These are phyloP conservation scores for Acleris cristana DNA, from an alignment of 2,888 invertebrate genomes.

Conservation along the genomic window DNA sequence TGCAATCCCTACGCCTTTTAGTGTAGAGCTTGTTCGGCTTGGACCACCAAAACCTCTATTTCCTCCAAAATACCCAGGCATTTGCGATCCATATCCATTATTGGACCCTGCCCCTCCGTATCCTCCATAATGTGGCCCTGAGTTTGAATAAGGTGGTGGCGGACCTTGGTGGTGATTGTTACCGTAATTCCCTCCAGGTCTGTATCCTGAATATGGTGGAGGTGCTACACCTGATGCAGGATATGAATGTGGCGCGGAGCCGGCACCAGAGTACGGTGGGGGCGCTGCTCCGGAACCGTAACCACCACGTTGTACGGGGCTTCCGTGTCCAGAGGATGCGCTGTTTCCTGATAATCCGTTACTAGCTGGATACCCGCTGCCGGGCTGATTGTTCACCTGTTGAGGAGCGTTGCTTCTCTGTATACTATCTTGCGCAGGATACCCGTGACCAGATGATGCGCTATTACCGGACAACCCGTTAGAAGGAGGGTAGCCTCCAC, in stretches of 20 bases:
- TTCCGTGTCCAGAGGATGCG: constrained; percentile 45
- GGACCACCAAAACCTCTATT: constrained; percentile 64
- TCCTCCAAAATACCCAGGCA: constrained; percentile 74
- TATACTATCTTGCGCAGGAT: constrained; percentile 67
- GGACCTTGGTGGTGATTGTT: constrained; percentile 66
- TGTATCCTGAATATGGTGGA: constrained; percentile 48
- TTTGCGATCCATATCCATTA: constrained; percentile 61
- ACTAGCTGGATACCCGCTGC: constrained; percentile 53
- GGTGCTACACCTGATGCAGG: constrained; percentile 33
- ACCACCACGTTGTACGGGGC: constrained; percentile 41
- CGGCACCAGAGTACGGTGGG: constrained; percentile 37
- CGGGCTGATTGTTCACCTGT: constrained; percentile 24
- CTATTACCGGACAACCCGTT: constrained; percentile 67
- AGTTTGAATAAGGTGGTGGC: constrained; percentile 64
- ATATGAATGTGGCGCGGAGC: constrained; percentile 18
- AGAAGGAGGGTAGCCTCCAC: constrained; percentile 60
- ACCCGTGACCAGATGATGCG: constrained; percentile 57
- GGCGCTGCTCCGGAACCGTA: constrained; percentile 41
- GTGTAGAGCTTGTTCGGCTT: constrained; percentile 63
- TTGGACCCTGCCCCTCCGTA: constrained; percentile 54
- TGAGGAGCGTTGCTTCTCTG: constrained; percentile 61
- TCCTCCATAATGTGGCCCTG: constrained; percentile 47
- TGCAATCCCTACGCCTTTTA: constrained; percentile 74
- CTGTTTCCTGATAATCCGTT: constrained; percentile 67
- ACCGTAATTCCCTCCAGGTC: constrained; percentile 49